Base-by-base conservation (phyloP, 64 coral and sea anemone genomes). In the Hydrozoanthus tunicans region DNA sequence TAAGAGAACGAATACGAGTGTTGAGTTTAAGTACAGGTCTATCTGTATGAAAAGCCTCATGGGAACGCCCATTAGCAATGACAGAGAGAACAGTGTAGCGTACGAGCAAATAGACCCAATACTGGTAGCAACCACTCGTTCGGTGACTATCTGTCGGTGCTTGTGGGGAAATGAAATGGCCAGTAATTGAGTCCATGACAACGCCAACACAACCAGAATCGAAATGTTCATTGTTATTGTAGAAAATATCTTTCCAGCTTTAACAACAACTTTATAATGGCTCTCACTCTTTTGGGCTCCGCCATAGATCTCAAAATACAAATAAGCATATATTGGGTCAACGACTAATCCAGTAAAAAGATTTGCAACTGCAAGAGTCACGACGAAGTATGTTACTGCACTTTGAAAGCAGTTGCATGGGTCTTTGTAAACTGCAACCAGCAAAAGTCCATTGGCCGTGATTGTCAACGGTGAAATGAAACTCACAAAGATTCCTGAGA, bases 211-310 rank as follows among this genome's bases (percentile, higher is more conserved):
- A 20, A 92, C 88, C 17, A 95, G 73, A 59, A 93, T 90, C 11
- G 94, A 95, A 75, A 95, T 70, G n/a, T 95, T 95, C 94, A 93
- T 95, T 17, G 91, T 93, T 59, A 95, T 67, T 7, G 83, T 65
- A 17, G 94, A 95, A 23, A 95, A 55, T 71, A 95, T 53, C 51
- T 77, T 78, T 5, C 91, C 94, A 6, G 53, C 86, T 79, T 83
- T 70, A 61, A 85, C 32, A 62, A 90, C 58, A 7, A 9, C 11
- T 56, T 90, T 77, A 79, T 95, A 93, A 10, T 59, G 56, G 23
- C 64, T 56, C 4, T 4, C 23, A 56, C 53, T 90, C 6, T 83
- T 83, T 6, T 66, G 25, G 14, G 79, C 51, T 8, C 65, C 80
- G 24, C 71, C 56, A 59, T 60, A 93, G 8, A 93, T 80, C 53